A percentile compares a stretch with the other conserved stretches of the same genome.
phyloP scores from a whole-genome alignment of 2,113 vertebrate species.

The Paratilapia polleni region DNA sequence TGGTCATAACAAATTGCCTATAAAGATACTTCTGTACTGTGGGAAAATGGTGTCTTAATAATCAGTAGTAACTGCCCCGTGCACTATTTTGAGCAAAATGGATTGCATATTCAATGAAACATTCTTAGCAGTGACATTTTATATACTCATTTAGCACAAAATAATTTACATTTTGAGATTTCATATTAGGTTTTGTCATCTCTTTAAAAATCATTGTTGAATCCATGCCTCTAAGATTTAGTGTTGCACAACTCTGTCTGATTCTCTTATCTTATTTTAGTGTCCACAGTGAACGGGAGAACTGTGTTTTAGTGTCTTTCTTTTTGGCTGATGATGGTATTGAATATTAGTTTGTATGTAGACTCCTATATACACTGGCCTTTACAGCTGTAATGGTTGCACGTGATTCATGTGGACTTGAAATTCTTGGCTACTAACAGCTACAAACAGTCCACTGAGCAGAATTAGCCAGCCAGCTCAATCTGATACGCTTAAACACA shows the following conservation, averaged over 20 bases:
- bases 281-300: not conserved
- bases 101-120: not conserved
- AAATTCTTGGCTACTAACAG: constrained; percentile 50
- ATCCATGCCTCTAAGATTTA: not conserved
- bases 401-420: constrained; percentile 34
- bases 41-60: not conserved
- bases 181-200: not conserved
- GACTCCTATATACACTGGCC: not conserved
- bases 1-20: not conserved
- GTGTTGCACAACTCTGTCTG: not conserved
- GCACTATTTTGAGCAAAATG: not conserved
- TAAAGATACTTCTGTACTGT: not conserved
- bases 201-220: not conserved
- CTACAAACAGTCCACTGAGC: constrained; percentile 61
- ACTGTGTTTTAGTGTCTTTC: not conserved
- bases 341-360: not conserved
- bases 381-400: not conserved
- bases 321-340: not conserved
- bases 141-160: not conserved
- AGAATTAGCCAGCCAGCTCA: constrained; percentile 53
- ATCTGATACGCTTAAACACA: constrained; percentile 64
- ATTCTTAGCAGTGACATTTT: not conserved
- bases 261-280: not conserved
- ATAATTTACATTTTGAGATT: not conserved
- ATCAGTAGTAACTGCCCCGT: not conserved